phyloP scores from a whole-genome alignment of 2,797 vertebrate species.

The Gastrophryne carolinensis region DNA sequence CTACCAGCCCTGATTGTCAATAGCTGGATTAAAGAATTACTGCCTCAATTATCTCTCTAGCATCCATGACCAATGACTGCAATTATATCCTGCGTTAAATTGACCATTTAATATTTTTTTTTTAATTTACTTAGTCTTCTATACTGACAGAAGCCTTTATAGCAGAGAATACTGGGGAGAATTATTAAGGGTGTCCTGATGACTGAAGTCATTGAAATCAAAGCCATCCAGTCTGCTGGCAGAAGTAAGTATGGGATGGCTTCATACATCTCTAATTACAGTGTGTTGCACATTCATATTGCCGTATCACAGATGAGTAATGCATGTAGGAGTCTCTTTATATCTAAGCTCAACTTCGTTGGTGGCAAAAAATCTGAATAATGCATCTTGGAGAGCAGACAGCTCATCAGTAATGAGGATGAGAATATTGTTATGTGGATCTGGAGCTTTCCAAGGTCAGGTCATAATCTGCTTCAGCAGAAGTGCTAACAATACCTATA shows the following conservation, averaged over 20 bases:
- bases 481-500: slow-evolving; percentile 1
- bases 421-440: not conserved
- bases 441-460: slow-evolving; percentile 14
- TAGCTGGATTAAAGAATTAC: too few species aligned
- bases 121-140: too few species aligned
- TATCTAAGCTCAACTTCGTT: slow-evolving; percentile 3
- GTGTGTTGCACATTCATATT: not conserved
- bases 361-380: slow-evolving; percentile 13
- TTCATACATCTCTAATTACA: slow-evolving; percentile 9
- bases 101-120: too few species aligned
- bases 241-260: not conserved
- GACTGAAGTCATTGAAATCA: not conserved
- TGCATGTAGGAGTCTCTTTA: slow-evolving; percentile 17
- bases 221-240: not conserved
- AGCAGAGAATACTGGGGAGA: not conserved
- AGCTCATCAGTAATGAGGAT: not conserved
- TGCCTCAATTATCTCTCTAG: too few species aligned
- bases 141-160: too few species aligned
- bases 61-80: too few species aligned
- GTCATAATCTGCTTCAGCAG: not conserved
- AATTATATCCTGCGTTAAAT: too few species aligned
- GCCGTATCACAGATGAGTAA: slow-evolving; percentile 5
- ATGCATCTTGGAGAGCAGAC: slow-evolving; percentile 2
- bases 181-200: not conserved
- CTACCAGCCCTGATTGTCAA: too few species aligned